Evolutionary conservation across 2,113 vertebrate species (phyloP).

Genomic region (Potamarius usumacintae): DNA sequence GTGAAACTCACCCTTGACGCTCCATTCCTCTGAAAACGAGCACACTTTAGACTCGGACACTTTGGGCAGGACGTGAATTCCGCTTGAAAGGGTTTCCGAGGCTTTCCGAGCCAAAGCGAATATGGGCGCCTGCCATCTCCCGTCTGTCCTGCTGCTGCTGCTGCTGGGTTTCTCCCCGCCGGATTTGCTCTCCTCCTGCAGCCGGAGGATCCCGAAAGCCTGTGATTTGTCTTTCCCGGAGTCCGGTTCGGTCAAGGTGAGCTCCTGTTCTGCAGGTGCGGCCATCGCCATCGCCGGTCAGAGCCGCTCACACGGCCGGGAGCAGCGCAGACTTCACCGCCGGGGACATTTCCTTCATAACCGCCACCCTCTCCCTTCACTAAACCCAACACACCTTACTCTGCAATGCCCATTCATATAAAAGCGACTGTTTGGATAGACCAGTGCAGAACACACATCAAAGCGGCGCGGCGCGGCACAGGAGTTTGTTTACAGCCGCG

Average conservation of each 20-base stretch:
- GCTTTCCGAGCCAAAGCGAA: constrained; percentile 80
- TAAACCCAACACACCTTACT: neutral
- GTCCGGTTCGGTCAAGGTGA: constrained; percentile 73
- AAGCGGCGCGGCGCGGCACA: constrained; percentile 36
- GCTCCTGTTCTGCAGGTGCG: constrained; percentile 75
- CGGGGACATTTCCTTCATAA: constrained; percentile 15
- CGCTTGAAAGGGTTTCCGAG: constrained; percentile 78
- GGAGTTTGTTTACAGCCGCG: constrained; percentile 69
- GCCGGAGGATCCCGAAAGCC: constrained; percentile 74
- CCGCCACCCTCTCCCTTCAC: neutral
- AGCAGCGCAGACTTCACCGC: constrained; percentile 39
- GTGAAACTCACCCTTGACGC: constrained; percentile 67
- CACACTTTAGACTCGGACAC: constrained; percentile 72
- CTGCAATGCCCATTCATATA: neutral
- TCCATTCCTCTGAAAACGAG: constrained; percentile 71
- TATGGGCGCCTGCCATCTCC: constrained; percentile 80
- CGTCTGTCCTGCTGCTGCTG: constrained; percentile 56
- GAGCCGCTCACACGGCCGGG: constrained; percentile 38
- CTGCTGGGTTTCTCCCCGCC: constrained; percentile 63
- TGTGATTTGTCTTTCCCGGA: constrained; percentile 70
- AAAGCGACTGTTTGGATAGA: neutral
- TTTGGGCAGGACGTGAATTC: constrained; percentile 78
- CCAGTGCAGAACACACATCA: neutral
- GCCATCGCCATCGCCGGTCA: constrained; percentile 65
- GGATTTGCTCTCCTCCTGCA: constrained; percentile 73